These are phyloP conservation scores for Charaxes varanes DNA, from an alignment of 1,140 invertebrate genomes.

Conservation along the genomic window DNA sequence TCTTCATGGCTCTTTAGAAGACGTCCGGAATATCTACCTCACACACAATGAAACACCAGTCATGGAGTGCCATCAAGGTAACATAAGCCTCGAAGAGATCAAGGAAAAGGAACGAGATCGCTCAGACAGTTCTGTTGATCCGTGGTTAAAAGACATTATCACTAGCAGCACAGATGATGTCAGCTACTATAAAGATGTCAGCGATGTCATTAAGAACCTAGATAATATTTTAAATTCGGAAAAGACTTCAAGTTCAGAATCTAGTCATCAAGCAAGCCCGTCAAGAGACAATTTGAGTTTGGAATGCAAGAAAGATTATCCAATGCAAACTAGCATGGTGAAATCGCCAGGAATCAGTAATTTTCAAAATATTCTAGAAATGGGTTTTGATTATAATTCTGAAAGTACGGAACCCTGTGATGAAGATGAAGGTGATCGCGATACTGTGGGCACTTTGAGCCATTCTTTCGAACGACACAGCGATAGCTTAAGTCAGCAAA, in stretches of 20 bases:
- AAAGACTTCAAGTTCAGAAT: constrained; percentile 76
- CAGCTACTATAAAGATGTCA: constrained; percentile 76
- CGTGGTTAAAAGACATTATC: constrained; percentile 76
- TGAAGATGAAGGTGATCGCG: constrained; percentile 52
- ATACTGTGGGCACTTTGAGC: constrained; percentile 61
- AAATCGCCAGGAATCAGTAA: constrained; percentile 64
- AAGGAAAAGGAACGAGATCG: constrained; percentile 49
- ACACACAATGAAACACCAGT: constrained; percentile 54
- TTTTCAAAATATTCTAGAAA: constrained; percentile 60
- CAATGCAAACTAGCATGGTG: constrained; percentile 57
- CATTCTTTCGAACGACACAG: constrained; percentile 66
- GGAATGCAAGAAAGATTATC: constrained; percentile 64
- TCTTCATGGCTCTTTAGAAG: constrained; percentile 77
- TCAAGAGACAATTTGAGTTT: constrained; percentile 61
- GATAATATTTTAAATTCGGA: constrained; percentile 79
- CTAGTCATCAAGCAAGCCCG: constrained; percentile 74
- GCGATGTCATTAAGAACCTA: constrained; percentile 79
- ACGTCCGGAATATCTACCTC: constrained; percentile 65
- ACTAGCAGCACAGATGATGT: constrained; percentile 72
- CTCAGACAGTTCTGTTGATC: constrained; percentile 68
- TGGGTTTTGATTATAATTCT: constrained; percentile 36
- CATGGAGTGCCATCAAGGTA: constrained; percentile 57
- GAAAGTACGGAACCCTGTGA: constrained; percentile 28
- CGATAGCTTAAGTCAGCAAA: constrained; percentile 57
- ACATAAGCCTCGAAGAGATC: constrained; percentile 41